Base-by-base conservation (phyloP, 2,888 invertebrate genomes). In the Timema cristinae region DNA sequence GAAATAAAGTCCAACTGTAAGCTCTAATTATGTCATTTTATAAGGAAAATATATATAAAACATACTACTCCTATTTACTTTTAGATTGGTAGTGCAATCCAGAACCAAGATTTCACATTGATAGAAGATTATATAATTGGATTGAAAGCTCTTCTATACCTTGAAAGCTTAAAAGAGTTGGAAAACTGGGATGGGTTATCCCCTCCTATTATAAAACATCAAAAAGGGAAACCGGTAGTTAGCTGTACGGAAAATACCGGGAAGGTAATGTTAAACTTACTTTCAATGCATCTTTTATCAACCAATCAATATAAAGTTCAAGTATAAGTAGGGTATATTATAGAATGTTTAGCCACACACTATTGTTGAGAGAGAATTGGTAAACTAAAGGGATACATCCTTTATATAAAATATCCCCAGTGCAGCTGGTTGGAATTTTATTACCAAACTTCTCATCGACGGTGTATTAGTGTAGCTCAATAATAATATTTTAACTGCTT, bases 91-190 rank as follows among this genome's bases (percentile, higher is more conserved):
- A 98, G 97, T 78, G 95, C 98, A 0, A 89, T 99, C 32, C 98
- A 99, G 83, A 99, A 99, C 84, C 98, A 99, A 84, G 98, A 99
- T 83, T 99, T 97, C 80, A 98, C 98, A 0, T 84, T 99, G 0
- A 91, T 99, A 67, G 94, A 98, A 10, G 98, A 99, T 82, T 99
- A 98, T 81, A 88, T 91, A 71, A 92, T 91, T 0, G 97, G 97
- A 0, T 84, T 98, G 11, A 94, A 94, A 81, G 87, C 97, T 0
- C 82, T 97, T 50, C 83, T 98, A 8, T 98, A 96, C 80, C 83
- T 97, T 10, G 87, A 91, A 76, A 88, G 89, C 0, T 85, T 92
- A 7, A 86, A 89, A 9, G 83, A 86, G 4, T 78, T 86, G 8
- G 83, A 85, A 72, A 86, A 88, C 13, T 99, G 99, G 99, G 89